Base-by-base conservation (phyloP, 1,140 invertebrate species). In the Scaptodrosophila lebanonensis region DNA sequence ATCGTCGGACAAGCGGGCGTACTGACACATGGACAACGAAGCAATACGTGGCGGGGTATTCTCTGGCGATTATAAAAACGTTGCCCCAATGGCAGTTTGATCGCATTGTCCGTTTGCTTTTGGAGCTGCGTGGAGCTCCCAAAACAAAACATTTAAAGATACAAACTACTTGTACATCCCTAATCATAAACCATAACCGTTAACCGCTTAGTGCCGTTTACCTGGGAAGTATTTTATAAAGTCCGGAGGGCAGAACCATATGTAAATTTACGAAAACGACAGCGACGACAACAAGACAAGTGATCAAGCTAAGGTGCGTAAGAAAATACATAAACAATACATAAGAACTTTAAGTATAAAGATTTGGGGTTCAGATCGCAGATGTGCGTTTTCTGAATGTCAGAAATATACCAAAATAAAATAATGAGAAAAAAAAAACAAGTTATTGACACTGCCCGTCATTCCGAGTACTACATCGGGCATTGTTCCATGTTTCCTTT, bases 41-140 rank as follows among this genome's bases (percentile, higher is more conserved):
- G n/a, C n/a, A 20, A 43, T 43, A 13, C 39, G 36, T 35, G 36
- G 47, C 48, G 29, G 22, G 45, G n/a, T n/a, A n/a, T n/a, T 12
- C 36, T 35, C 44, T 25, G 54, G 39, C 43, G 69, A 57, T 56
- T 82, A 82, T 82, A 82, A 82, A 82, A 70, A 60, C 58, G 50
- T 33, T 58, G 49, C 36, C 62, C 43, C 62, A 47, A 53, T 43
- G 62, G 48, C 54, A 64, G 51, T 63, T 54, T 68, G 76, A 82
- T 76, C 75, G 75, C 75, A 82, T 75, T 82, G 76, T 82, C 76
- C 75, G 70, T 70, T 73, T 69, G 75, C 76, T 75, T 65, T 82
- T 83, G 76, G 75, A 82, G 75, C 75, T 68, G 75, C 76, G 70
- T 75, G 66, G 70, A 82, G 75, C 75, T 82, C 65, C 76, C 83